Base-by-base conservation (phyloP, 2,113 vertebrate genomes). In the Protomyctophum bolini region DNA sequence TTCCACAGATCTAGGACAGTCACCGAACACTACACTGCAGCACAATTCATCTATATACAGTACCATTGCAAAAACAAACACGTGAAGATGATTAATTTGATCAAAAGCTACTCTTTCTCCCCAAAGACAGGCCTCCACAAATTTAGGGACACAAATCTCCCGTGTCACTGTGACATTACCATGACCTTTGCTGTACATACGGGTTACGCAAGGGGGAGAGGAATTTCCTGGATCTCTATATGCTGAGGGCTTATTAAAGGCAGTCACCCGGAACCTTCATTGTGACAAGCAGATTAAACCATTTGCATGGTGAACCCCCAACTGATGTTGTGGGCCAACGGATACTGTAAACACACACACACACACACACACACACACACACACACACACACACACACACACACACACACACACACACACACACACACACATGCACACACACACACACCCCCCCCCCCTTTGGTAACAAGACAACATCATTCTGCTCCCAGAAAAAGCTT, bases 201-300 rank as follows among this genome's bases (percentile, higher is more conserved):
- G 72, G 75, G 82, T 89, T 86, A 87, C 47, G 65, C 59, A 80
- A 79, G 68, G 66, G 62, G 73, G 66, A 59, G 80, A 83, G 83
- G 81, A 86, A 83, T 85, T 86, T 83, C 77, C 77, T 80, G 84
- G 75, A 84, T 87, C 83, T 82, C 71, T 83, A 85, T 78, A 87
- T 78, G 80, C 81, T 86, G 80, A 84, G 55, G 73, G 82, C 84
- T 81, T 87, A 88, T 91, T 89, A 86, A 87, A 91, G 76, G 66
- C 85, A 89, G 79, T 86, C 88, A 86, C 79, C 85, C 76, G 63
- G 86, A 93, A 91, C 90, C 77, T 85, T 83, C 83, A 80, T 81
- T 90, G 83, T 90, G 91, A 91, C 90, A 88, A 86, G 87, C 75
- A 87, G 83, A 88, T 88, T 83, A 91, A 83, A 87, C 76, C 80